phyloP scores from a whole-genome alignment of 1,140 invertebrate genomes.

The Battus philenor region DNA sequence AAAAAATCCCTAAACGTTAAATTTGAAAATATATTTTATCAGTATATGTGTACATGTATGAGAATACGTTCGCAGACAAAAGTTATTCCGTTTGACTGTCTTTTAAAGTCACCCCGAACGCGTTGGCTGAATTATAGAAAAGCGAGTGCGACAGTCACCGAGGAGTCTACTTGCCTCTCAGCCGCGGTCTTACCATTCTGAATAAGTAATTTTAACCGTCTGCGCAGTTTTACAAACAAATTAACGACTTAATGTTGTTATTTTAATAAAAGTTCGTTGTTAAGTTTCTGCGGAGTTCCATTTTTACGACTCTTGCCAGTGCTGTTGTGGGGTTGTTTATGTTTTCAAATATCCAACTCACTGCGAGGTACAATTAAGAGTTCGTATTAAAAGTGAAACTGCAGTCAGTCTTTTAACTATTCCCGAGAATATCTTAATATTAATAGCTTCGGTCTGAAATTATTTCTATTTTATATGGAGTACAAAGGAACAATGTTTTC shows the following conservation, averaged over 20 bases:
- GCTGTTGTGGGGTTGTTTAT: constrained; percentile 65
- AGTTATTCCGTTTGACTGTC: constrained; percentile 13
- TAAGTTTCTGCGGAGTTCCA: constrained; percentile 56
- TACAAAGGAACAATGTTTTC: too few relatives aligned
- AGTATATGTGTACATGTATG: constrained; percentile 6
- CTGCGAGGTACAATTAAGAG: constrained; percentile 12
- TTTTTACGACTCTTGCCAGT: constrained; percentile 65
- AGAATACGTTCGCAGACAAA: constrained; percentile 4
- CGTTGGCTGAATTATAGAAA: constrained; percentile 61
- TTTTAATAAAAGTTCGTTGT: constrained; percentile 70
- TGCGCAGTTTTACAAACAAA: constrained; percentile 73
- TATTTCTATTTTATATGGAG: too few relatives aligned
- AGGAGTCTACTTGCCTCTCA: constrained; percentile 38
- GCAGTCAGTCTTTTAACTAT: constrained; percentile 11
- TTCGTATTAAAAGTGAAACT: constrained; percentile 16
- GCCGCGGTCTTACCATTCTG: constrained; percentile 53
- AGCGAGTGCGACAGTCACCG: constrained; percentile 44
- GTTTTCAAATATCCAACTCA: constrained; percentile 47
- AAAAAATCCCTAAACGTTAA: too few relatives aligned
- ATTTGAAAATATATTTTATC: background rate
- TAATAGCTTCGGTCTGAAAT: too few relatives aligned
- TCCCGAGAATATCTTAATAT: constrained; percentile 2
- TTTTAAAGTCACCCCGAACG: constrained; percentile 16
- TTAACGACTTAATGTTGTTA: constrained; percentile 72
- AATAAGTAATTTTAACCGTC: constrained; percentile 73